A percentile compares a stretch with the other conserved stretches of the same genome.
These are phyloP conservation scores for Xestobium rufovillosum DNA, from an alignment of 2,888 invertebrate species.

Conservation along the genomic window DNA sequence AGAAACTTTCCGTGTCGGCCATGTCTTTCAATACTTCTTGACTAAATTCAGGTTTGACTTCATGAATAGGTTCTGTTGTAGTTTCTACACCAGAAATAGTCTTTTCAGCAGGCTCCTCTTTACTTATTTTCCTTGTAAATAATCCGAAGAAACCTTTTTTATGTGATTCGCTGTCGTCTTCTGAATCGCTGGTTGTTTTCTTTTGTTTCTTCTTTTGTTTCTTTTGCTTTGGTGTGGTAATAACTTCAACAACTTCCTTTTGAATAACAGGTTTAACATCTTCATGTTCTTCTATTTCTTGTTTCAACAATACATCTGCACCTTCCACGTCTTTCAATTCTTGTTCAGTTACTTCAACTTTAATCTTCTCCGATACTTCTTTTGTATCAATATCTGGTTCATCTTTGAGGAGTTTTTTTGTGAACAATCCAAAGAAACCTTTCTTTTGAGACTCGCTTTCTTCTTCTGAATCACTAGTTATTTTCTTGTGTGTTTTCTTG, in stretches of 20 bases:
- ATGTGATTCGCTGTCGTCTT: slow-evolving; percentile 29
- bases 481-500: slow-evolving; percentile 8
- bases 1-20: slow-evolving; percentile 30
- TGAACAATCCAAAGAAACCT: slow-evolving; percentile 29
- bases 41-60: no score
- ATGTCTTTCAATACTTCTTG: slow-evolving; percentile 17
- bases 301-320: slow-evolving; percentile 20
- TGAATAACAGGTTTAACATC: slow-evolving; percentile 18
- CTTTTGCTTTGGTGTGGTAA: no score
- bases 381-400: no score
- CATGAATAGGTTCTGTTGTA: no score
- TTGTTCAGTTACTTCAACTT: no score
- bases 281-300: slow-evolving; percentile 23
- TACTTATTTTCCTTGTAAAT: slow-evolving; percentile 9
- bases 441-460: slow-evolving; percentile 19
- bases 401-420: slow-evolving; percentile 29
- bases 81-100: no score
- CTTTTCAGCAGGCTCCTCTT: slow-evolving; percentile 8
- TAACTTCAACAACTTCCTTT: no score
- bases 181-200: slow-evolving; percentile 35
- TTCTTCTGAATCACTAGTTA: slow-evolving; percentile 15
- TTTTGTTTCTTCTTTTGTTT: slow-evolving; percentile 28
- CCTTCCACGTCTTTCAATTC: slow-evolving; percentile 18
- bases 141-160: slow-evolving; percentile 22
- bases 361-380: no score